These are phyloP conservation scores for Osmerus eperlanus DNA, from an alignment of 2,113 vertebrate species.

Conservation along the genomic window DNA sequence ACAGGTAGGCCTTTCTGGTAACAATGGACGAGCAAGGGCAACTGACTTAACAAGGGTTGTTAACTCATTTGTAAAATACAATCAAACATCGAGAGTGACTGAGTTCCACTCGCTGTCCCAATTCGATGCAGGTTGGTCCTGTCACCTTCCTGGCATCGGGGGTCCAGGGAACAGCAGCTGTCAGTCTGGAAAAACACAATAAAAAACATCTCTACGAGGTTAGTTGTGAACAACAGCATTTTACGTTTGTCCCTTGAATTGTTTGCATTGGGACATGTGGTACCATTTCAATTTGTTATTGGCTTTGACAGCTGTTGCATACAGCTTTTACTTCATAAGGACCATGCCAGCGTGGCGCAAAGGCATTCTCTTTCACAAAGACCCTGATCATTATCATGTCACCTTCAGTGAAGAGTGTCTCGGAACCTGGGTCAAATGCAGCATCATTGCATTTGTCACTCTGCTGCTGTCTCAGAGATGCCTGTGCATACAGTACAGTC, in stretches of 20 bases:
- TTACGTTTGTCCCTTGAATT: not conserved
- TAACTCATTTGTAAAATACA: no score
- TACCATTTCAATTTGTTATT: conserved; percentile 12
- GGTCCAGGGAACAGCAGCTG: conserved; percentile 13
- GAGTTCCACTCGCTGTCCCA: conserved; percentile 9
- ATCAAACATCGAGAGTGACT: no score
- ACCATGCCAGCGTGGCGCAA: conserved; percentile 2
- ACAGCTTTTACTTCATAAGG: conserved; percentile 19
- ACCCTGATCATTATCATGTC: conserved; percentile 8
- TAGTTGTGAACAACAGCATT: no score
- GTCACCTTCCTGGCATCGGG: not conserved
- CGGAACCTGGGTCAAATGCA: not conserved
- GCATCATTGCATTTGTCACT: no score
- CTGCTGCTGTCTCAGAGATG: no score
- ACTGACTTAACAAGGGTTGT: no score
- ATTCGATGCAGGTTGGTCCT: not conserved
- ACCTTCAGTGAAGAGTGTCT: conserved; percentile 11
- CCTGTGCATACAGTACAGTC: no score
- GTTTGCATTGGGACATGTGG: conserved; percentile 23
- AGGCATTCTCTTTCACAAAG: conserved; percentile 19
- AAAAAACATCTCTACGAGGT: no score
- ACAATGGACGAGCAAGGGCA: no score
- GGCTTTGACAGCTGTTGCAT: conserved; percentile 5
- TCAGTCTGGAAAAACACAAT: not conserved
- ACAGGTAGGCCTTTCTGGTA: no score